Evolutionary conservation across 2,113 vertebrate species (phyloP).

Genomic region (Mustelus asterias): DNA sequence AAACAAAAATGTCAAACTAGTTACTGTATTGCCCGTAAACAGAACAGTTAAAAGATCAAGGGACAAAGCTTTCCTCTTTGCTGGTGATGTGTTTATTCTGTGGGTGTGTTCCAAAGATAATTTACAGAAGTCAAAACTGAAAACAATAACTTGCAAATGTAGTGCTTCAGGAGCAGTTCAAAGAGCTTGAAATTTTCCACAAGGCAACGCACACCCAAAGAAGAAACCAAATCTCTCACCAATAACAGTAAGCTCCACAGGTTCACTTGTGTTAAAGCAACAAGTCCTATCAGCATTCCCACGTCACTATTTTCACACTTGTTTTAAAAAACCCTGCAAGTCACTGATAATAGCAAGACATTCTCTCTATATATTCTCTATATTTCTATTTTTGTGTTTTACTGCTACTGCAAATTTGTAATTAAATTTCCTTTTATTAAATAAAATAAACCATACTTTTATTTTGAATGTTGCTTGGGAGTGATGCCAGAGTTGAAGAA

Average conservation of each 20-base stretch:
- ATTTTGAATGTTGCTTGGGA: conserved; percentile 35
- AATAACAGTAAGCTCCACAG: conserved; percentile 1
- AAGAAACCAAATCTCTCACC: conserved; percentile 21
- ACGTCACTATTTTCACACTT: not conserved
- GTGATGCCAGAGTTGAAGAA: conserved; percentile 34
- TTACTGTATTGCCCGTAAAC: conserved; percentile 18
- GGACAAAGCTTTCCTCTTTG: conserved; percentile 26
- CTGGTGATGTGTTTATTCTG: conserved; percentile 26
- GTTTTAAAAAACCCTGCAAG: conserved; percentile 2
- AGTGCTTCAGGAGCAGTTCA: not conserved
- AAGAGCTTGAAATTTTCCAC: conserved; percentile 10
- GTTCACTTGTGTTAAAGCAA: conserved; percentile 5
- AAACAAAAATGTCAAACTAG: conserved; percentile 25
- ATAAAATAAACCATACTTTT: conserved; percentile 38
- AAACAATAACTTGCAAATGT: not conserved
- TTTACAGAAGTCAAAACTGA: conserved; percentile 1
- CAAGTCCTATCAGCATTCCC: not conserved
- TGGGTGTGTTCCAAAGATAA: conserved; percentile 16
- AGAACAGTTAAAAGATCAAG: conserved; percentile 31
- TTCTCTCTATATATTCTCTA: conserved; percentile 12
- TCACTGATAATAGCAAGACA: conserved; percentile 15
- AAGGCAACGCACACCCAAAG: conserved; percentile 26
- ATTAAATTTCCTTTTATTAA: conserved; percentile 38
- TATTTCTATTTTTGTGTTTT: conserved; percentile 31
- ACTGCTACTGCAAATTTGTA: conserved; percentile 25